Evolutionary conservation across 2,113 vertebrate species (phyloP).

Genomic region (Zonotrichia leucophrys): DNA sequence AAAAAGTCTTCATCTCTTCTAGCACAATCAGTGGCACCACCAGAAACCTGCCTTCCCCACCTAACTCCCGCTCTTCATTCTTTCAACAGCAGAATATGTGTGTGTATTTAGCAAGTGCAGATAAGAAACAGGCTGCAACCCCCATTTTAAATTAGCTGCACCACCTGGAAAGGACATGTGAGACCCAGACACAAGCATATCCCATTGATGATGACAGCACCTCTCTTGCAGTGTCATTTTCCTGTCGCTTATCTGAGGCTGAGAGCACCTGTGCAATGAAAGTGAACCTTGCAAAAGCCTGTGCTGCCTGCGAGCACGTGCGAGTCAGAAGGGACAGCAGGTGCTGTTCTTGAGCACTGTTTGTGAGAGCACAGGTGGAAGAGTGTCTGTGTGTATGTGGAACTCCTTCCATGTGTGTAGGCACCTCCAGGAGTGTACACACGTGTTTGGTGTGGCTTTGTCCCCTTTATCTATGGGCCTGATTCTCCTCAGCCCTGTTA

Average conservation of each 20-base stretch:
- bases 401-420: not conserved
- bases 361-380: not conserved
- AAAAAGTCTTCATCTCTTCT: not conserved
- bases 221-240: not conserved
- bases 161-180: not conserved
- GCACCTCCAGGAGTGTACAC: not conserved
- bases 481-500: not conserved
- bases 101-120: not conserved
- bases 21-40: not conserved
- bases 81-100: not conserved
- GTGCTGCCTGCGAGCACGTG: not conserved
- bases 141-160: not conserved
- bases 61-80: not conserved
- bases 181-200: not conserved
- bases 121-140: not conserved
- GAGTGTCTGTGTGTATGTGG: not conserved
- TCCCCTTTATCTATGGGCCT: not conserved
- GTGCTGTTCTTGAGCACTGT: not conserved
- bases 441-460: not conserved
- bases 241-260: not conserved
- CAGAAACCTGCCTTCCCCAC: not conserved
- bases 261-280: not conserved
- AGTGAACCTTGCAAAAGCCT: not conserved
- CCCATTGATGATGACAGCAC: not conserved
- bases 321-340: not conserved